Base-by-base conservation (phyloP, 2,888 invertebrate genomes). In the Allygus modestus region DNA sequence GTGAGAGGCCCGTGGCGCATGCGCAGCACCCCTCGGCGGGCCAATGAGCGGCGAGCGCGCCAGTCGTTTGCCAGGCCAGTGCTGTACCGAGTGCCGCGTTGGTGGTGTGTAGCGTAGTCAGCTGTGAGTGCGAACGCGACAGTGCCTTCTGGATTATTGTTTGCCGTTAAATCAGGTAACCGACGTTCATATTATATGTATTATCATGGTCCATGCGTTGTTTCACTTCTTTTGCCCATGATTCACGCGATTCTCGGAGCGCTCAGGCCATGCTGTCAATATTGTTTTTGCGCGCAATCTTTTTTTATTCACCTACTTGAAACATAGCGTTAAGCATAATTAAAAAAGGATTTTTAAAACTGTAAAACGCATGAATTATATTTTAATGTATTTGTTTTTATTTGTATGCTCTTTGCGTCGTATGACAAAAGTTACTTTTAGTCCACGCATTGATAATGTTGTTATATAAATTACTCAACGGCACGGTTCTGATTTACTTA, bases 91-190 rank as follows among this genome's bases (percentile, higher is more conserved):
- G 54, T 54, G 23, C 54, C 54, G 54, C 54, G 54, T 7, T 54
- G 54, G 5, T 15, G 54, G 46, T 46, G 2, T 51, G 51, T 11
- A 37, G 37, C n/a, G 15, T 15, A 51, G 51, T 51, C 51, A 51
- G 51, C n/a, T 51, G 65, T 65, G 65, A 28, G 65, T 65, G 28
- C 12, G 28, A 20, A 28, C 65, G 15, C 26, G 31, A 0, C 31
- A 65, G 65, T 65, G 65, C 65, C 65, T 65, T 65, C 65, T 65
- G 65, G 65, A 65, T 65, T 65, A 65, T 65, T 65, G 31, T 65
- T 12, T 15, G 31, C 28, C 5, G 58, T 7, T 23, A 23, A 1
- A 9, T 15, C 65, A 65, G 65, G 65, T 65, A 31, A 65, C 2
- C 65, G 17, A 5, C 9, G 2, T 23, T 7, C 23, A 54, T 54